These are phyloP conservation scores for Epirrhoe alternata DNA, from an alignment of 2,888 invertebrate species.

Conservation along the genomic window DNA sequence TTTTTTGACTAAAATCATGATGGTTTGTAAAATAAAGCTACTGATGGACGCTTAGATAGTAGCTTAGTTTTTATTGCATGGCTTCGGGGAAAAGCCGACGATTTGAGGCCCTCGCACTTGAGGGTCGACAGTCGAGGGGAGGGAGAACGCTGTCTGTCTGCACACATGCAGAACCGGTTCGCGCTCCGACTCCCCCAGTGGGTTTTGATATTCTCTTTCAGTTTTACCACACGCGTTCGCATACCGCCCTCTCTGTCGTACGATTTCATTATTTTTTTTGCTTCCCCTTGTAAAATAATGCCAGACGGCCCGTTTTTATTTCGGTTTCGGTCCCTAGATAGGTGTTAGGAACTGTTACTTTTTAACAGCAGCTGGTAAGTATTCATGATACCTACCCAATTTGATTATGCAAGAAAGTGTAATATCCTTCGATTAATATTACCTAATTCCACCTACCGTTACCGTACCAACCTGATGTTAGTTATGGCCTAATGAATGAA, in stretches of 20 bases:
- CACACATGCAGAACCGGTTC: conserved; percentile 84
- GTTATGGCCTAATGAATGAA: too few relatives aligned
- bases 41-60: conserved; percentile 50
- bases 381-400: conserved; percentile 10
- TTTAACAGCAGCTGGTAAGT: conserved; percentile 24
- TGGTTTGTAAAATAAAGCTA: conserved; percentile 16
- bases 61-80: conserved; percentile 80
- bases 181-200: conserved; percentile 79
- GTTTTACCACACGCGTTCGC: conserved; percentile 74
- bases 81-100: conserved; percentile 77
- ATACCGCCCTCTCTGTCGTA: conserved; percentile 74
- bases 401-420: not conserved
- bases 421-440: not conserved
- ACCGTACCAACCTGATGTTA: too few relatives aligned
- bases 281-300: conserved; percentile 80
- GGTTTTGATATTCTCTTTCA: conserved; percentile 70
- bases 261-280: conserved; percentile 81
- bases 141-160: conserved; percentile 75
- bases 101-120: conserved; percentile 74
- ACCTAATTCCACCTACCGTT: too few relatives aligned
- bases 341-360: conserved; percentile 44
- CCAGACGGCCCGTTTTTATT: conserved; percentile 77
- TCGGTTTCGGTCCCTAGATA: conserved; percentile 70
- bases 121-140: conserved; percentile 79
- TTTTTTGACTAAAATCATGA: conserved; percentile 3